Evolutionary conservation across 2,888 invertebrate genomes (phyloP).

Genomic region (Lysandra bellargus): DNA sequence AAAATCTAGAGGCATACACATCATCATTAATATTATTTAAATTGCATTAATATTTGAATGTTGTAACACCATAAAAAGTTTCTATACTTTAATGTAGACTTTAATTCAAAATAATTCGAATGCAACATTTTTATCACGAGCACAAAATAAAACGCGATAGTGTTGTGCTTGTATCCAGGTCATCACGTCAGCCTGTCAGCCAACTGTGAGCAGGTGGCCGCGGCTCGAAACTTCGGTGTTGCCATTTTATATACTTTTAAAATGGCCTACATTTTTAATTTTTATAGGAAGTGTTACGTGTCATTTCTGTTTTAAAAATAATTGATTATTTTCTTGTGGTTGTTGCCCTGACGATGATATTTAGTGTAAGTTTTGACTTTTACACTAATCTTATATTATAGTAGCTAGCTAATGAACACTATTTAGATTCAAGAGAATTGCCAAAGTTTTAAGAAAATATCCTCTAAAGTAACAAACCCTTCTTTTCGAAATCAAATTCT

Average conservation of each 20-base stretch:
- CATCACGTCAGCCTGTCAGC: conserved; percentile 29
- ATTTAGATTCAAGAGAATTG: not conserved
- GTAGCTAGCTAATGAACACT: no score
- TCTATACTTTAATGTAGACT: not conserved
- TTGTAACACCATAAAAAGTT: not conserved
- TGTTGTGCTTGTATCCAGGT: conserved; percentile 24
- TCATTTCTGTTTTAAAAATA: not conserved
- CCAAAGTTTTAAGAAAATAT: not conserved
- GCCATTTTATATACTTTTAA: conserved; percentile 20
- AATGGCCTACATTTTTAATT: conserved; percentile 17
- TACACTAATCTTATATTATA: no score
- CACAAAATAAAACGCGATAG: conserved; percentile 14
- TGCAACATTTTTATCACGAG: not conserved
- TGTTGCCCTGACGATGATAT: not conserved
- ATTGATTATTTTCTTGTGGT: not conserved
- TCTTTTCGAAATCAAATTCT: not conserved
- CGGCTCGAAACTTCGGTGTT: conserved; percentile 20
- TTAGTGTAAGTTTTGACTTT: not conserved
- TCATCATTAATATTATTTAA: no score
- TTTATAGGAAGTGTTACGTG: not conserved
- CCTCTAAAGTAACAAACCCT: not conserved
- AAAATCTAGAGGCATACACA: not conserved
- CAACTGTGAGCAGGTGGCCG: conserved; percentile 28
- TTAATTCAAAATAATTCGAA: conserved; percentile 1
- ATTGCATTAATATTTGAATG: no score